Percentiles rank a stretch among this genome's conserved stretches.
Evolutionary conservation across 2,113 vertebrate species (phyloP).

Genomic region (Solea solea): DNA sequence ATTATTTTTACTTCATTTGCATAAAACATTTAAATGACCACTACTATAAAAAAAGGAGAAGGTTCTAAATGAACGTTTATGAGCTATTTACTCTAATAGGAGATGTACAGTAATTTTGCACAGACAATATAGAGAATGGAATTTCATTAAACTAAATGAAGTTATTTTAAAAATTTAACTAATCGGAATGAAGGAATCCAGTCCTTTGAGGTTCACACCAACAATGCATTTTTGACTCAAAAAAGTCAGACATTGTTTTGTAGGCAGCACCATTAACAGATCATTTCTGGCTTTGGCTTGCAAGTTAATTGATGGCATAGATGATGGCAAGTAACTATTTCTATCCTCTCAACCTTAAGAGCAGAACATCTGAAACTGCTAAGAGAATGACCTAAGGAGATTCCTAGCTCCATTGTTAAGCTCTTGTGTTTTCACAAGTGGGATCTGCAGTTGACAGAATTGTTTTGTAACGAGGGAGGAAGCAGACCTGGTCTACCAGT

Average conservation of each 20-base stretch:
- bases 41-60: too few species aligned
- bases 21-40: too few species aligned
- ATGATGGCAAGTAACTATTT: background rate
- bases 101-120: background rate
- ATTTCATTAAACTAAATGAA: background rate
- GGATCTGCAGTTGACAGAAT: constrained; percentile 32
- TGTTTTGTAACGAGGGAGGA: constrained; percentile 57
- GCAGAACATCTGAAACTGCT: background rate
- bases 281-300: background rate
- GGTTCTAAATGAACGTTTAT: background rate
- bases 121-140: background rate
- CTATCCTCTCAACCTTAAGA: background rate
- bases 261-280: background rate
- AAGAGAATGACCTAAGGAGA: constrained; percentile 17
- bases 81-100: background rate
- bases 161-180: background rate
- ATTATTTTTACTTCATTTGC: background rate
- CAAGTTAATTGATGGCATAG: background rate
- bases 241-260: background rate
- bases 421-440: constrained; percentile 36
- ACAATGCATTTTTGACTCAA: background rate
- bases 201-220: background rate
- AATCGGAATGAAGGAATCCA: background rate
- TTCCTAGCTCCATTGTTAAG: constrained; percentile 23
- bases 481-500: constrained; percentile 17